A percentile compares a stretch with the other conserved stretches of the same genome.
phyloP scores from a whole-genome alignment of 1,140 invertebrate species.

The Anastrepha obliqua region DNA sequence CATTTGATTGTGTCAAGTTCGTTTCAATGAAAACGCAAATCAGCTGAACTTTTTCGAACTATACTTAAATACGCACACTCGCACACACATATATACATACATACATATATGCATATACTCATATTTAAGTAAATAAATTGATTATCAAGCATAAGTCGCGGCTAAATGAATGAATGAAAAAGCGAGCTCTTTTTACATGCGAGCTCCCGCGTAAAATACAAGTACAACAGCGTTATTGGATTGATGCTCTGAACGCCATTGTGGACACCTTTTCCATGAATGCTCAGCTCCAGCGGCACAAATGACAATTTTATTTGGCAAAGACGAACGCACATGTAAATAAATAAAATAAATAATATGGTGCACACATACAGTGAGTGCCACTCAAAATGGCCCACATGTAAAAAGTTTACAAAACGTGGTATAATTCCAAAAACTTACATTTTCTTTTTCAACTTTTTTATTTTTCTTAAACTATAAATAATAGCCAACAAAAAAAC shows the following conservation, averaged over 20 bases:
- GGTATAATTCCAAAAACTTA: no score
- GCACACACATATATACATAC: not conserved
- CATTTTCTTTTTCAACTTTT: no score
- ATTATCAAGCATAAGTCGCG: not conserved
- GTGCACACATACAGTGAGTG: not conserved
- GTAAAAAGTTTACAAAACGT: no score
- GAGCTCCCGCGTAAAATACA: not conserved
- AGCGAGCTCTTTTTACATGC: no score
- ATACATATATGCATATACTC: not conserved
- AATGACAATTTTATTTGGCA: not conserved
- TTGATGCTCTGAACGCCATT: not conserved
- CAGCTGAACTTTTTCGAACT: not conserved
- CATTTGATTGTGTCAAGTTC: constrained; percentile 11
- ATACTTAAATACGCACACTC: no score
- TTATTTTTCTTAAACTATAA: no score
- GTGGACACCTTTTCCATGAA: not conserved
- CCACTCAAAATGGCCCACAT: no score
- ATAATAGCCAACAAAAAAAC: no score
- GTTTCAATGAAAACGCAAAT: not conserved
- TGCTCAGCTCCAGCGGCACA: not conserved
- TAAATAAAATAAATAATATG: not conserved
- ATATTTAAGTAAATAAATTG: not conserved
- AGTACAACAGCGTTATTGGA: not conserved
- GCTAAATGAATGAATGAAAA: not conserved
- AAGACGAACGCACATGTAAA: constrained; percentile 4